Conservation (phyloP, 2,888 invertebrate species). For the Cinara cedri region DNA sequence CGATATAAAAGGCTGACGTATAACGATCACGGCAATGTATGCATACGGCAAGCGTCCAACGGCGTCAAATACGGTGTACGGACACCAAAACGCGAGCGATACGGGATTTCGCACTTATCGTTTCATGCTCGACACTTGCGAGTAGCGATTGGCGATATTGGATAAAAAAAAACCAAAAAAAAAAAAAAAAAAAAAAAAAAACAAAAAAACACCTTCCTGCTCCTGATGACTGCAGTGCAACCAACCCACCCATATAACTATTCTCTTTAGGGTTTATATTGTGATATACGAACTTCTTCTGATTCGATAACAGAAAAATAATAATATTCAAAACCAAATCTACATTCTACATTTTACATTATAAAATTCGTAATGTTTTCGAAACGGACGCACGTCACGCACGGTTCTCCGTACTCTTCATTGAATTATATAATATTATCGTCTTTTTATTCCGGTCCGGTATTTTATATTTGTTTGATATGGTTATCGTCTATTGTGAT, state of each 20-base stretch:
- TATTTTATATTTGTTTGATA: not conserved
- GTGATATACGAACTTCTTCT: conserved; percentile 46
- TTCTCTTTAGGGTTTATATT: not conserved
- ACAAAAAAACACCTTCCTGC: conserved; percentile 54
- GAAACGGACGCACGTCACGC: too few relatives aligned
- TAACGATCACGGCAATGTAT: not conserved
- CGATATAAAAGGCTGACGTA: not conserved
- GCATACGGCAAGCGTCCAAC: not conserved
- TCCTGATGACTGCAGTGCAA: conserved; percentile 54
- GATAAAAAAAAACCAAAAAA: conserved; percentile 34
- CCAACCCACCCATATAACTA: conserved; percentile 13
- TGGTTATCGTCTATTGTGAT: not conserved
- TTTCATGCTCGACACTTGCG: conserved; percentile 57
- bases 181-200: conserved; percentile 36
- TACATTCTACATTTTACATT: too few relatives aligned
- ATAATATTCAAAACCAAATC: too few relatives aligned
- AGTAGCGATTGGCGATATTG: conserved; percentile 56
- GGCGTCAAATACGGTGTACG: conserved; percentile 27
- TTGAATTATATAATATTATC: too few relatives aligned
- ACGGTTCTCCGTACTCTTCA: too few relatives aligned
- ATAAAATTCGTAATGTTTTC: too few relatives aligned
- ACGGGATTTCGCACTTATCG: conserved; percentile 49
- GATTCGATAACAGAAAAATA: conserved; percentile 45
- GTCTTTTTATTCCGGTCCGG: not conserved
- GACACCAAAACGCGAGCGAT: conserved; percentile 31